Conservation (phyloP, 2,113 vertebrate genomes). For the Edolisoma coerulescens region DNA sequence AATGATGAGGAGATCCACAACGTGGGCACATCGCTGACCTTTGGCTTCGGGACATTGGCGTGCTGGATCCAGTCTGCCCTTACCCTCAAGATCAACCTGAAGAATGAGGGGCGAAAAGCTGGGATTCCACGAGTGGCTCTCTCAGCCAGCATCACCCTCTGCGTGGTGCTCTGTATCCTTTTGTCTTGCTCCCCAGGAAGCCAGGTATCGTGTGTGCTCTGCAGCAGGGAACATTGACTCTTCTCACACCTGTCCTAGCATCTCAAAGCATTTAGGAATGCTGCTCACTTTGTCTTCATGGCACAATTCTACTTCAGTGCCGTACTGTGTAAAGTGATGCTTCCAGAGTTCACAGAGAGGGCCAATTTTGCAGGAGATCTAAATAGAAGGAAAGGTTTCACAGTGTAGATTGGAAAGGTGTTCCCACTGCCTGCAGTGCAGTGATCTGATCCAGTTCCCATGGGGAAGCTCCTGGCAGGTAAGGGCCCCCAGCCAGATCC, state of each 20-base stretch:
- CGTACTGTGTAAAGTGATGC: background rate
- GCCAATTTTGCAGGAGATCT: background rate
- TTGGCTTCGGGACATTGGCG: conserved; percentile 83
- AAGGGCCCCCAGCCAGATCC: background rate
- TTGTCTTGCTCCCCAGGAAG: background rate
- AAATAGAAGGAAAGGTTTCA: background rate
- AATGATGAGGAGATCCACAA: conserved; percentile 80
- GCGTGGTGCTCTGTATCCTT: conserved; percentile 91
- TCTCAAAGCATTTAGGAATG: background rate
- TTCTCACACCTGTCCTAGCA: background rate
- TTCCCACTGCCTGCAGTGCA: background rate
- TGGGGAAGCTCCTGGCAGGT: background rate
- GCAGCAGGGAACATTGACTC: background rate
- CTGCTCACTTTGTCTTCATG: background rate
- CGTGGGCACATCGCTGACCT: conserved; percentile 79
- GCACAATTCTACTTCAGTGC: background rate
- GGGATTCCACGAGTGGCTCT: conserved; percentile 80
- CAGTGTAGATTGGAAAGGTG: background rate
- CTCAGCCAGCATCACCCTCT: conserved; percentile 81
- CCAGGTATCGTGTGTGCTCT: background rate
- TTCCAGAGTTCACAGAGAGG: background rate
- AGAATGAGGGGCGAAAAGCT: conserved; percentile 78
- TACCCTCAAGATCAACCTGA: conserved; percentile 85
- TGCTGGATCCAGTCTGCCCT: conserved; percentile 91
- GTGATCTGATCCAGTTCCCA: background rate